Evolutionary conservation across 2,888 invertebrate genomes (phyloP), one percentile per base, ranked within the genome.

Genomic region (Drosophila histrio): DNA sequence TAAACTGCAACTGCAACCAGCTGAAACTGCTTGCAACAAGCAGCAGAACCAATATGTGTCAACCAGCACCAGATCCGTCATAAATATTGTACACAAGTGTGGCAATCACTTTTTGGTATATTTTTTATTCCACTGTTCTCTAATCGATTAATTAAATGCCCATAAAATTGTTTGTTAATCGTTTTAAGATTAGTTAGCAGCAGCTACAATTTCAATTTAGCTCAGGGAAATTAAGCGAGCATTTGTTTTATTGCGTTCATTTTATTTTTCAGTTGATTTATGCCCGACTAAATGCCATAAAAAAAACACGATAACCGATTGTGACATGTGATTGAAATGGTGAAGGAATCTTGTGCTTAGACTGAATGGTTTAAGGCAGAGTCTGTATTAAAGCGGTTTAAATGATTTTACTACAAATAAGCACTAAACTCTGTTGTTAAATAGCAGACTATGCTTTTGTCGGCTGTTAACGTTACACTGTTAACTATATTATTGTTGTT

Each of bases 21-120:
- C 65, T 66, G 21, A 59, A 70, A 63, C 59, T 63, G 80, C 70
- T 67, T 65, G 73, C 77, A 49, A 56, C 71, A 61, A 59, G 67
- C 62, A 49, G 74, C 62, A 49, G 74, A 66, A 66, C 54, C 68
- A 46, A 72, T 58, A 78, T 79, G 73, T 67, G 79, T 66, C 75
- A 69, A 54, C 43, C 36, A 46, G 3, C 24, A 9, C 2, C 38
- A 74, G 77, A 64, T 81, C 80, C 80, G 86, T 54, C 46, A 74
- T 52, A 30, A 22, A 19, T 15, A 13, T 15, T n/a, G 9, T 26
- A 49, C 13, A 30, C 30, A 30, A 15, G 11, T 30, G 41, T 38
- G 19, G 13, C 56, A 49, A 49, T 49, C 39, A 15, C 28, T 39
- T 50, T 32, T 32, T 15, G 21, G 15, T 46, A 4, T 50, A 17